Base-by-base conservation (phyloP, 2,797 vertebrate genomes). In the Tragopan temminckii region DNA sequence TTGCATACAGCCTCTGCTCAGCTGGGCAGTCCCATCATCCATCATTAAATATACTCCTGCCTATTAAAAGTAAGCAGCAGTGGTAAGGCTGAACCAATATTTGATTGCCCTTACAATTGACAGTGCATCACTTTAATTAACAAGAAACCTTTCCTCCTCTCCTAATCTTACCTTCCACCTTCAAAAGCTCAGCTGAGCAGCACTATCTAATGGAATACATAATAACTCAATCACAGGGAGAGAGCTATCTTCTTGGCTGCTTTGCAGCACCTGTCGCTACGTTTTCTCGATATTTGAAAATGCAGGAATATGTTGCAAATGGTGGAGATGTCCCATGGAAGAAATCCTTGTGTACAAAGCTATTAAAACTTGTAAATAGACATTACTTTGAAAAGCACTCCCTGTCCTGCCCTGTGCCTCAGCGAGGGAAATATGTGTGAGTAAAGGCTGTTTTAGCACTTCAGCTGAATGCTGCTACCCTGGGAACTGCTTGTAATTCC, bases 151-250 rank as follows among this genome's bases (percentile, higher is more conserved):
- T 85, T 79, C 55, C 61, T 90, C 27, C 33, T 52, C 55, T 62
- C 20, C 72, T 88, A 92, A 38, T 80, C 85, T 81, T 86, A 45
- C 61, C 68, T 93, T 74, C 45, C 52, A 58, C 72, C 70, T 84
- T 83, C 50, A 53, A 45, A 80, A 94, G 78, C 78, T 89, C 89
- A 50, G 61, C 61, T 91, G 88, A 93, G 88, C 78, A 40, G 80
- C 71, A 67, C 85, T 67, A 14, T 66, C 74, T 78, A 66, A 68
- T 86, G 52, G 70, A 88, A 91, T 63, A 57, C 8, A n/a, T 76
- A 89, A 78, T 25, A 8, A 68, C 25, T 78, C 68, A 14, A 31
- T 76, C 55, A n/a, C 20, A 45, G 67, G 67, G 59, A 75, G 31
- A 63, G 45, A 68, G 20, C 46, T 78, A 33, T 75, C 74, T 90